Conservation (phyloP, 1,140 invertebrate species). For the Drosophila ironensis region DNA sequence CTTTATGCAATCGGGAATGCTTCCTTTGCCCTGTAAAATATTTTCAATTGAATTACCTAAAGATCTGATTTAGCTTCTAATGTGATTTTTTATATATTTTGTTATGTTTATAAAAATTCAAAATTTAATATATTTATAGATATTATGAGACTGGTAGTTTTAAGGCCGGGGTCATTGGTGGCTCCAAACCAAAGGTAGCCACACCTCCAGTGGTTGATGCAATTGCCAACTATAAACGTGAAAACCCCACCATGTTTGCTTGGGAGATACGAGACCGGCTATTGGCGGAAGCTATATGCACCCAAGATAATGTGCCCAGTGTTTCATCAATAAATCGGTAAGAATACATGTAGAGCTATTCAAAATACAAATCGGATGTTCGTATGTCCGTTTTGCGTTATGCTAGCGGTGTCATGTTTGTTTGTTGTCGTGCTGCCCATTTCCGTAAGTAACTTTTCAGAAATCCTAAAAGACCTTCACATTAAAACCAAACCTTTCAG, state of each 20-base stretch:
- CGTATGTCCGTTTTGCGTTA: conserved; percentile 28
- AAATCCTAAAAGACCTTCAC: conserved; percentile 9
- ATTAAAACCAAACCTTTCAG: conserved; percentile 14
- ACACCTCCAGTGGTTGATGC: conserved; percentile 99
- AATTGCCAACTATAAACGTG: conserved; percentile 98
- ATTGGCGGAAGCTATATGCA: conserved; percentile 97
- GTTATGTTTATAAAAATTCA: neutral
- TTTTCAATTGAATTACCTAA: no score
- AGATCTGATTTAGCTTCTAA: no score
- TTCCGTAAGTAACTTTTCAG: conserved; percentile 53
- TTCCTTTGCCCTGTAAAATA: no score
- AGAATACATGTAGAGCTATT: conserved; percentile 74
- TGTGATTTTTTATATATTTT: neutral
- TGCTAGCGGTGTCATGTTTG: conserved; percentile 35
- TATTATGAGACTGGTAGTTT: conserved; percentile 99
- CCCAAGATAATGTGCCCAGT: conserved; percentile 98
- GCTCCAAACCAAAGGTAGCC: conserved; percentile 99
- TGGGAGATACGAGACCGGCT: conserved; percentile 99
- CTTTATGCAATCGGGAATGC: no score
- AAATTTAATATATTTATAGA: conserved; percentile 84
- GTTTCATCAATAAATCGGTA: conserved; percentile 99
- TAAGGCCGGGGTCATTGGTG: conserved; percentile 99
- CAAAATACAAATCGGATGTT: conserved; percentile 14
- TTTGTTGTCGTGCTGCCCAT: conserved; percentile 64
- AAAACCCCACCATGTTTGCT: conserved; percentile 99